These are phyloP conservation scores for Euthynnus affinis DNA, from an alignment of 2,797 vertebrate genomes.

Conservation along the genomic window DNA sequence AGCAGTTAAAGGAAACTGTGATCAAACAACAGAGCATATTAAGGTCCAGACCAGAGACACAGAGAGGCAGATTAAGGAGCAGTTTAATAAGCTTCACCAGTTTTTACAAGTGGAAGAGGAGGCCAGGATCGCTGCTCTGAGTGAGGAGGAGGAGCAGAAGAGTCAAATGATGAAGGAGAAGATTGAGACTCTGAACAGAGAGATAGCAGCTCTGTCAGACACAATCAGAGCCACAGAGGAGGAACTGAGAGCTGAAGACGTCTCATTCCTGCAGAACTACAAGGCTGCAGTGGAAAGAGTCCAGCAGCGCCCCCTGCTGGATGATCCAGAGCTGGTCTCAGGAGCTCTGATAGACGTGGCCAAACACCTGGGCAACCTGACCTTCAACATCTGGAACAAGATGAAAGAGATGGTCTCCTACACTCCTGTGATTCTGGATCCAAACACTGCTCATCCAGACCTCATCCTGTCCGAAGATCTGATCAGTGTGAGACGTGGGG, in stretches of 20 bases:
- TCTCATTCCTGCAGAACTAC: slow-evolving; percentile 32
- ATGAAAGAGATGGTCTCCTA: slow-evolving; percentile 8
- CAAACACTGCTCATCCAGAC: neutral
- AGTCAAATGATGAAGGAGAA: slow-evolving; percentile 19
- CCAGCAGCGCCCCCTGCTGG: slow-evolving; percentile 26
- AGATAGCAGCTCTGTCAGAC: slow-evolving; percentile 27
- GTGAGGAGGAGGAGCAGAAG: slow-evolving; percentile 28
- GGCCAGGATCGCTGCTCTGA: slow-evolving; percentile 25
- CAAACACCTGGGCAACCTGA: slow-evolving; percentile 42
- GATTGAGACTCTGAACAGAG: slow-evolving; percentile 15
- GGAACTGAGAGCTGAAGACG: no score
- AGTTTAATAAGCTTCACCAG: slow-evolving; percentile 38
- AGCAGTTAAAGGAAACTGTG: no score
- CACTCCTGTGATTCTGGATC: slow-evolving; percentile 40
- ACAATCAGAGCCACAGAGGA: no score
- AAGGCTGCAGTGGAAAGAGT: slow-evolving; percentile 36
- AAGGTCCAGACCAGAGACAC: slow-evolving; percentile 6
- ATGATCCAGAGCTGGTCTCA: slow-evolving; percentile 19
- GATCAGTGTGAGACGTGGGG: no score
- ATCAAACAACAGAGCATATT: slow-evolving; percentile 15
- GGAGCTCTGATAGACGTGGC: slow-evolving; percentile 23
- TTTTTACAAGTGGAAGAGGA: slow-evolving; percentile 39
- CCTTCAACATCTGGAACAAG: slow-evolving; percentile 1
- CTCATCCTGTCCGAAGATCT: neutral
- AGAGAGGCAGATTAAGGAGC: slow-evolving; percentile 17